Evolutionary conservation across 2,797 vertebrate species (phyloP), one percentile per base, ranked within the genome.

Genomic region (Furcifer pardalis): DNA sequence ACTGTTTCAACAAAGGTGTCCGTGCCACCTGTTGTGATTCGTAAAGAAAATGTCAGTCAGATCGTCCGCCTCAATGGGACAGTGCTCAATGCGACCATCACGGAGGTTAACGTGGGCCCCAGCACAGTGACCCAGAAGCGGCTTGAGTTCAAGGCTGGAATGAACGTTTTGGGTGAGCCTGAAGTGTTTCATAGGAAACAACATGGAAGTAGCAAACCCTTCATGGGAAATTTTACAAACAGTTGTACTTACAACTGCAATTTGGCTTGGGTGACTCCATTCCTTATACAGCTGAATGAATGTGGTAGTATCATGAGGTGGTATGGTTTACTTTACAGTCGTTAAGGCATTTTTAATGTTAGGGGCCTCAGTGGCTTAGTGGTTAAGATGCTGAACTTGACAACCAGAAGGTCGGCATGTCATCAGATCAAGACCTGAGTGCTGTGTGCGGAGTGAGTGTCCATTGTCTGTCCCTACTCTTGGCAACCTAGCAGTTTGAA

Each of bases 101-200:
- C 86, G 0, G 97, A 97, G 91, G 94, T 95, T 84, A 96, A 92
- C 0, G 94, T 96, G 84, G 91, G 62, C 3, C 95, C 96, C 1
- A 10, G 95, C 32, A 8, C 96, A 1, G 88, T 96, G 68, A 95
- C 59, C 82, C 94, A 83, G 62, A 97, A 97, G 90, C 96, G 92
- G 19, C 94, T 97, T 92, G 97, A 97, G 87, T 95, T 97, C 87
- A 97, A 97, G 88, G 96, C 96, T 93, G 97, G 97, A 85, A 97
- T 97, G 97, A 97, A 97, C 60, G 97, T 97, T 62, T 95, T 97
- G 2, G 97, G 97, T 97, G 90, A 95, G 96, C 13, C 27, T 9
- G 52, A 6, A 12, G 37, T 40, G 13, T 1, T 59, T 44, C 27
- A 10, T 37, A 32, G 56, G 37, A 37, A 62, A 9, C 25, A 77